Base-by-base conservation (phyloP, 2,113 vertebrate genomes). In the Lophura nycthemera region DNA sequence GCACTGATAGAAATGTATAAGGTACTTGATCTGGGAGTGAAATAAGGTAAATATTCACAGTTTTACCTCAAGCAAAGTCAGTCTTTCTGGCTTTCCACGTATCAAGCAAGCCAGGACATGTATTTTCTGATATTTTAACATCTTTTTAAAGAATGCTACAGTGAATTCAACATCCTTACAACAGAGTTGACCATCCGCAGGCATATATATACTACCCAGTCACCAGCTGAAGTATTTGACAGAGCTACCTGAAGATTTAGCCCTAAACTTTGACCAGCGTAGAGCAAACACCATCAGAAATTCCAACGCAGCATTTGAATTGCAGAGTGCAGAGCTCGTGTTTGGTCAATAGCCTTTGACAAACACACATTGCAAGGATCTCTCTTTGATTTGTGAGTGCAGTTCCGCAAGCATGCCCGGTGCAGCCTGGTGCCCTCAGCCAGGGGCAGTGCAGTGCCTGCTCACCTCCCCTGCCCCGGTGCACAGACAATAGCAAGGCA, bases 351-450 rank as follows among this genome's bases (percentile, higher is more conserved):
- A 57, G 87, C 64, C 59, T 79, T 79, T 52, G 89, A 79, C 59
- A 92, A 69, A 8, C 20, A 38, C 34, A 69, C 0, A 0, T 15
- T 45, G 48, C 63, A 82, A 84, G 86, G 67, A 50, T 24, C 75
- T 63, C 56, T 80, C 50, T 29, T 8, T 64, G 75, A 89, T 80
- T 85, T 70, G 45, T 47, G 50, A 36, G 48, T 48, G n/a, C 71
- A 48, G 45, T 93, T 72, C 65, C 72, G 30, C 61, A 88, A 66
- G 54, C 59, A n/a, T 32, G 69, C 76, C 65, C 83, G 83, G 71
- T 7, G 17, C 45, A 66, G 50, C 3, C 47, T 52, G 78, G 45
- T 18, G 50, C 42, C 63, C 60, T 91, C 45, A 85, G 89, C 71
- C 75, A 47, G 52, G 27, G 27, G 52, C 52, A 54, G 52, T 54